Evolutionary conservation across 2,888 invertebrate species (phyloP).

Genomic region (Asteroscopus sphinx): DNA sequence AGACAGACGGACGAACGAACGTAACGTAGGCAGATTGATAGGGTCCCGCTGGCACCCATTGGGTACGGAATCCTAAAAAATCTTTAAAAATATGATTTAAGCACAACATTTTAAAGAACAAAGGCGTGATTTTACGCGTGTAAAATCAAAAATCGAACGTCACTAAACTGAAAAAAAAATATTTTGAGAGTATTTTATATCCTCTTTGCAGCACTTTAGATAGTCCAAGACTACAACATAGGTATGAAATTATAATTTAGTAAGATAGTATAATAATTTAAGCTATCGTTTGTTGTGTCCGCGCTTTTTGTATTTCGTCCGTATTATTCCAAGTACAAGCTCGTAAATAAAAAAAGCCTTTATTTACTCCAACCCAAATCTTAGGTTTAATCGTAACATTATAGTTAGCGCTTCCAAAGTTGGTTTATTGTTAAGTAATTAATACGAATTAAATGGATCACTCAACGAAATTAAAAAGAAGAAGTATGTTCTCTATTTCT

Average conservation of each 20-base stretch:
- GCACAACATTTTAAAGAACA: too few species aligned
- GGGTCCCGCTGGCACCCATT: too few species aligned
- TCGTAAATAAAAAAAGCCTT: constrained; percentile 18
- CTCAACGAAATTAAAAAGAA: constrained; percentile 20
- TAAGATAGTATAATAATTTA: not conserved
- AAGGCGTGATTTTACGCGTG: too few species aligned
- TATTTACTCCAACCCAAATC: constrained; percentile 24
- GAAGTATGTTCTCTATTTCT: constrained; percentile 25
- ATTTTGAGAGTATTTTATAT: too few species aligned
- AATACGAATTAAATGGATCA: constrained; percentile 30
- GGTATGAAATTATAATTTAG: not conserved
- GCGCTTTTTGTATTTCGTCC: constrained; percentile 59
- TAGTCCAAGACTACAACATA: too few species aligned
- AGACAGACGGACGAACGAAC: too few species aligned
- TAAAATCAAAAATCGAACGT: not conserved
- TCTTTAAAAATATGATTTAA: too few species aligned
- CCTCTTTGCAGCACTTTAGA: too few species aligned
- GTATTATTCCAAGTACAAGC: constrained; percentile 37
- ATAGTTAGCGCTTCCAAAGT: constrained; percentile 66
- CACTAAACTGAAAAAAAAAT: not conserved
- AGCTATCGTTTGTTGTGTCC: constrained; percentile 35
- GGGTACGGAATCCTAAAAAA: too few species aligned
- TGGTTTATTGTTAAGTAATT: constrained; percentile 51
- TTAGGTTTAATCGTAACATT: constrained; percentile 40
- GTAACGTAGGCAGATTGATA: too few species aligned